Base-by-base conservation (phyloP, 1,140 invertebrate genomes). In the Drosophila azteca region DNA sequence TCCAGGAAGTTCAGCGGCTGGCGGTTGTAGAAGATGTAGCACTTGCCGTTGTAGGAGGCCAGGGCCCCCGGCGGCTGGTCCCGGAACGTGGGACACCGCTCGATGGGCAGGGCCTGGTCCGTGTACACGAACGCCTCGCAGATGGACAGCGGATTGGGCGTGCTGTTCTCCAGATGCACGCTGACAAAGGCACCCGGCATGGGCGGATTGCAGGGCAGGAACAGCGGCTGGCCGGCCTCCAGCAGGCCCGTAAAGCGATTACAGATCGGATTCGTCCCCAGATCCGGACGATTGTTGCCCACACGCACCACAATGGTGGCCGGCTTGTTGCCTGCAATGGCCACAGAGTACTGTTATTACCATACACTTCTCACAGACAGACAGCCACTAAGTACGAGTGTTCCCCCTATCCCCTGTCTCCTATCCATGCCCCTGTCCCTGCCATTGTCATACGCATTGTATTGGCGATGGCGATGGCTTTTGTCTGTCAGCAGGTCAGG, bases 51-150 rank as follows among this genome's bases (percentile, higher is more conserved):
- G 92, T 98, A 99, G 0, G 97, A 98, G 2, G 97, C 97, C 0
- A 97, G 96, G 31, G 96, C 97, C 11, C 97, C 97, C 1, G 97
- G 96, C 0, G 97, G 97, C 90, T 98, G 97, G 89, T 98, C 97
- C 26, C 97, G 92, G 92, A 98, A 98, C 71, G 97, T 96, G 1
- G 97, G 97, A 92, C 97, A 98, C 62, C 97, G 93, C 92, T 98
- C 97, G 64, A 98, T 98, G 0, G 97, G 97, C 64, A 98, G 89
- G 1, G 97, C 97, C 93, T 98, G 97, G 92, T 98, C 97, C 0
- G 97, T 98, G 88, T 98, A 98, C 11, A 98, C 97, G 87, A 98
- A 98, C 0, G 97, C 96, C 92, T 98, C 97, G 91, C 97, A 98
- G n/a, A 98, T 96, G 0, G 97, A 98, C 3, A 98, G 92, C 50